Evolutionary conservation across 2,113 vertebrate genomes (phyloP).

Genomic region (Eidolon helvum): DNA sequence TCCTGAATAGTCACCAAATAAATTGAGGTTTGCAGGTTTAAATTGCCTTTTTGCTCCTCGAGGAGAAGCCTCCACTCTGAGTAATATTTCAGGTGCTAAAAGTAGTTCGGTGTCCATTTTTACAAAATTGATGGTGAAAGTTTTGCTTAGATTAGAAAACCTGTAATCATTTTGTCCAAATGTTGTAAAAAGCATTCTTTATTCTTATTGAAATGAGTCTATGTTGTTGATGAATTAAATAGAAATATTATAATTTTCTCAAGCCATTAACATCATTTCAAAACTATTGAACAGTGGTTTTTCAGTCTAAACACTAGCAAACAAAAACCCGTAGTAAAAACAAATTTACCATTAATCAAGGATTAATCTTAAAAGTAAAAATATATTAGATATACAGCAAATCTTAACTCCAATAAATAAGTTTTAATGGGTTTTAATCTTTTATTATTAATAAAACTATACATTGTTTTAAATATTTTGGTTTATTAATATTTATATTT

Average conservation of each 20-base stretch:
- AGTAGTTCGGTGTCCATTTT: neutral
- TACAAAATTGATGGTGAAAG: neutral
- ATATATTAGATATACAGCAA: neutral
- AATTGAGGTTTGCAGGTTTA: neutral
- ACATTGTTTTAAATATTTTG: constrained; percentile 37
- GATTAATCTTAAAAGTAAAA: neutral
- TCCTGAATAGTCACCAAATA: neutral
- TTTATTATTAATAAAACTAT: neutral
- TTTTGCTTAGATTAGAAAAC: constrained; percentile 31
- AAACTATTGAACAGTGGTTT: constrained; percentile 28
- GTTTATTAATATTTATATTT: neutral
- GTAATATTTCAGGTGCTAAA: neutral
- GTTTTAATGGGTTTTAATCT: neutral
- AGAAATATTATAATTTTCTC: constrained; percentile 53
- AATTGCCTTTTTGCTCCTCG: neutral
- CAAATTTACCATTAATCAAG: neutral
- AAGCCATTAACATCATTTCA: neutral
- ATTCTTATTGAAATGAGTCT: neutral
- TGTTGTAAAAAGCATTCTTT: neutral
- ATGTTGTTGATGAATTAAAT: neutral
- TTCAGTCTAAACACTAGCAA: constrained; percentile 4
- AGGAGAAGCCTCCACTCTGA: neutral
- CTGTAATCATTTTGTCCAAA: neutral
- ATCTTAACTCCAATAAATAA: neutral
- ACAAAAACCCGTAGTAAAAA: constrained; percentile 10